These are phyloP conservation scores for Petromus typicus DNA, from an alignment of 2,113 vertebrate genomes.

Conservation along the genomic window DNA sequence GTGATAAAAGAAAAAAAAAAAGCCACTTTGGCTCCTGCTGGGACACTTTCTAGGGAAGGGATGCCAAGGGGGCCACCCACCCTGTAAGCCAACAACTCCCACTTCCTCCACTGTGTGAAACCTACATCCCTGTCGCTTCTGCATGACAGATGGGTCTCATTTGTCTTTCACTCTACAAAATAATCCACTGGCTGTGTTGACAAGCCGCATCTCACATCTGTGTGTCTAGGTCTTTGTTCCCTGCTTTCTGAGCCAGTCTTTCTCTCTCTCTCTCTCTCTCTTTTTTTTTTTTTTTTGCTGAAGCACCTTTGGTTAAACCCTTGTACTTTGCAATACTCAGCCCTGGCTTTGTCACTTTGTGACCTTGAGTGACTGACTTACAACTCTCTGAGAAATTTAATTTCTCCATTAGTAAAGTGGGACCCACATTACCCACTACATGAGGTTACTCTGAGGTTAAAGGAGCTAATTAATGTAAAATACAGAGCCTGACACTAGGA, in stretches of 20 bases:
- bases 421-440: neutral
- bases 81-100: neutral
- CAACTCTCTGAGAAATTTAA: neutral
- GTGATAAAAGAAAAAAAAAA: neutral
- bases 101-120: neutral
- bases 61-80: neutral
- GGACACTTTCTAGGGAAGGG: neutral
- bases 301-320: neutral
- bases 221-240: neutral
- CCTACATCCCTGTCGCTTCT: neutral
- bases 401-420: conserved; percentile 43
- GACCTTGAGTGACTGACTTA: neutral
- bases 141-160: neutral
- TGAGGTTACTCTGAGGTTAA: conserved; percentile 27
- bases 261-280: too few relatives aligned
- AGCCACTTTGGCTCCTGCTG: neutral
- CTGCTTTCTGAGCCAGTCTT: neutral
- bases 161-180: conserved; percentile 2
- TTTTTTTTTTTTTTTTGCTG: neutral
- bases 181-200: neutral
- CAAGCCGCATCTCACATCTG: neutral
- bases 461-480: conserved; percentile 57
- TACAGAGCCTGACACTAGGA: neutral
- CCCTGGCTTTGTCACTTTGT: neutral
- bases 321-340: neutral